Percentiles rank a stretch among this genome's conserved stretches.
phyloP scores from a whole-genome alignment of 2,113 vertebrate genomes.

The Martes martes region DNA sequence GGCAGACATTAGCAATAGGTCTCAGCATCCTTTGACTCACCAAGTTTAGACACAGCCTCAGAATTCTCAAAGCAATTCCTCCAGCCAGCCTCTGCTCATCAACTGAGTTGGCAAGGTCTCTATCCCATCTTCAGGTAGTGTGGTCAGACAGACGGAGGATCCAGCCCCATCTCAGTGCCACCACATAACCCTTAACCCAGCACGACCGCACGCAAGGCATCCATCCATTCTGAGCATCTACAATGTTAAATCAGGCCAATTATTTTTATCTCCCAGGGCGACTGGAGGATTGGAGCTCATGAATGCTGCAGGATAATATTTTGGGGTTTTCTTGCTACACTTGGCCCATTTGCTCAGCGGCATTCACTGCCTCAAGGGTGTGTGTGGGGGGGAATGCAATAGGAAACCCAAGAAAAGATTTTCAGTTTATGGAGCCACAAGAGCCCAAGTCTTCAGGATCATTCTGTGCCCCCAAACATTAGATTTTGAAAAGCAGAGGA shows the following conservation, averaged over 20 bases:
- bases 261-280: neutral
- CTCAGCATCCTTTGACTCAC: neutral
- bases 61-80: neutral
- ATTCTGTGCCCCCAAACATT: neutral
- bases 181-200: neutral
- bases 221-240: neutral
- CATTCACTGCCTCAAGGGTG: neutral
- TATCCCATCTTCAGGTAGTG: neutral
- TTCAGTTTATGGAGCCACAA: neutral
- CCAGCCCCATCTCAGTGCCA: rapidly evolving
- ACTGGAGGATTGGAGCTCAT: neutral
- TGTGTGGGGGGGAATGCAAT: neutral
- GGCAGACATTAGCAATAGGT: neutral
- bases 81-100: neutral
- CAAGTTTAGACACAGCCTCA: neutral
- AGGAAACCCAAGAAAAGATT: neutral
- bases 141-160: neutral
- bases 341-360: neutral
- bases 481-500: neutral
- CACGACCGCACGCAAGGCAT: neutral
- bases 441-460: neutral
- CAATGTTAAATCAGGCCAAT: neutral
- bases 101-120: neutral
- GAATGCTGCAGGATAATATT: neutral
- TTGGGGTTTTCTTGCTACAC: neutral